These are phyloP conservation scores for Sylvia borin DNA, from an alignment of 2,797 vertebrate genomes.

Conservation along the genomic window DNA sequence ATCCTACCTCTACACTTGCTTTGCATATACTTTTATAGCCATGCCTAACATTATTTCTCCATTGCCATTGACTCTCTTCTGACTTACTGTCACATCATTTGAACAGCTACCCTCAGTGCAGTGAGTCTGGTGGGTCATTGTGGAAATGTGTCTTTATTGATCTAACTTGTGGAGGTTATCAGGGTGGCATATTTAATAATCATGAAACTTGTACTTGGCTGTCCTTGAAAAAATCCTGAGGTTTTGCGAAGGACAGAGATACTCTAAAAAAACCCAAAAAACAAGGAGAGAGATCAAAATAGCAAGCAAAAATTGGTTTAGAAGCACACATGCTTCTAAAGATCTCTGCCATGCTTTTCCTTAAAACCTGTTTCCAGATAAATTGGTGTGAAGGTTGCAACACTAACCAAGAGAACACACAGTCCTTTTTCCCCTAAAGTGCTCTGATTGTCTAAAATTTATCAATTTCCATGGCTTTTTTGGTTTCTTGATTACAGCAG, in stretches of 20 bases:
- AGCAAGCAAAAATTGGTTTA: not conserved
- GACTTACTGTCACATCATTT: not conserved
- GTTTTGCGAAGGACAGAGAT: not conserved
- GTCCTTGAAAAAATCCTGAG: not conserved
- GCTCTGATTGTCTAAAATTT: not conserved
- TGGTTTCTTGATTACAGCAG: not conserved
- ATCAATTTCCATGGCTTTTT: not conserved
- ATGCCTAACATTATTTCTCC: not conserved
- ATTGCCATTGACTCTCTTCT: not conserved
- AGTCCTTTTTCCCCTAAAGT: not conserved
- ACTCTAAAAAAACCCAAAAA: not conserved
- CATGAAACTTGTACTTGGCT: not conserved
- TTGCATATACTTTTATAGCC: not conserved
- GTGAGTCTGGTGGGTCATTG: not conserved
- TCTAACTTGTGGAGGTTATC: not conserved
- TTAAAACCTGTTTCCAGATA: not conserved
- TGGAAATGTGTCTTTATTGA: not conserved
- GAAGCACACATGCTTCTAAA: not conserved
- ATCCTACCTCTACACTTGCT: not conserved
- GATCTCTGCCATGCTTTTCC: not conserved
- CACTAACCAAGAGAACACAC: not conserved
- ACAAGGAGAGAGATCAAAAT: not conserved
- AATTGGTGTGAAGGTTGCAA: not conserved
- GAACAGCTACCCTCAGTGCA: not conserved
- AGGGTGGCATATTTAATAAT: not conserved